Evolutionary conservation across 2,888 invertebrate species (phyloP).

Genomic region (Rhamnusium bicolor): DNA sequence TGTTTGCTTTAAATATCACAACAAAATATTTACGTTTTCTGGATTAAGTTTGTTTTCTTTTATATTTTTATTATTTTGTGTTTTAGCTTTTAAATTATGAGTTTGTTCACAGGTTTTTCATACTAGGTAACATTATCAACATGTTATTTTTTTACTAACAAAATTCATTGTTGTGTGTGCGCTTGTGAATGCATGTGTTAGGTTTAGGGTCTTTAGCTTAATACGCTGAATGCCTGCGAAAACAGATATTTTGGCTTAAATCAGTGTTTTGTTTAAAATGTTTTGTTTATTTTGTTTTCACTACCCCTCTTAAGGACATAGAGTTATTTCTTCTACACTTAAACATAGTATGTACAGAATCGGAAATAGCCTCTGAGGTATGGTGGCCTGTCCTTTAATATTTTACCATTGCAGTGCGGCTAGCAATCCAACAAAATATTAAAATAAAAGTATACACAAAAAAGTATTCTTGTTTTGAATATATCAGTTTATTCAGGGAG

Average conservation of each 20-base stretch:
- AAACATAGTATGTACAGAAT: neutral
- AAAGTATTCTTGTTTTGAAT: no score
- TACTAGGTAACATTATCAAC: constrained; percentile 61
- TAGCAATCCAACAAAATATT: no score
- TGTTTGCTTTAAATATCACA: neutral
- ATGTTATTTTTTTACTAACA: constrained; percentile 63
- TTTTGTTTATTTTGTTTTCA: neutral
- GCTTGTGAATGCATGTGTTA: constrained; percentile 71
- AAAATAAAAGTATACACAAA: no score
- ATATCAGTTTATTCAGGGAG: no score
- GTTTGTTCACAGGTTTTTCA: constrained; percentile 60
- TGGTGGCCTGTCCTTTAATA: no score
- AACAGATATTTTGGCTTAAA: constrained; percentile 4
- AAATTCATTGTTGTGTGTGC: constrained; percentile 63
- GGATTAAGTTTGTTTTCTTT: constrained; percentile 15
- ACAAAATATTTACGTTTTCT: constrained; percentile 1
- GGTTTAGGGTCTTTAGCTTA: constrained; percentile 66
- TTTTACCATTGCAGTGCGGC: neutral
- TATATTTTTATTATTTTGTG: constrained; percentile 29
- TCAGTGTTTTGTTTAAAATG: constrained; percentile 4
- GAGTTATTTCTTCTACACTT: neutral
- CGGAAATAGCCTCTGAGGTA: neutral
- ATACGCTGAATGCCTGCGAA: constrained; percentile 35
- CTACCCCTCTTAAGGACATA: neutral
- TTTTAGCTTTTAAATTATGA: constrained; percentile 38